These are phyloP conservation scores for Malthinus flaveolus DNA, from an alignment of 2,888 invertebrate species.

Conservation along the genomic window DNA sequence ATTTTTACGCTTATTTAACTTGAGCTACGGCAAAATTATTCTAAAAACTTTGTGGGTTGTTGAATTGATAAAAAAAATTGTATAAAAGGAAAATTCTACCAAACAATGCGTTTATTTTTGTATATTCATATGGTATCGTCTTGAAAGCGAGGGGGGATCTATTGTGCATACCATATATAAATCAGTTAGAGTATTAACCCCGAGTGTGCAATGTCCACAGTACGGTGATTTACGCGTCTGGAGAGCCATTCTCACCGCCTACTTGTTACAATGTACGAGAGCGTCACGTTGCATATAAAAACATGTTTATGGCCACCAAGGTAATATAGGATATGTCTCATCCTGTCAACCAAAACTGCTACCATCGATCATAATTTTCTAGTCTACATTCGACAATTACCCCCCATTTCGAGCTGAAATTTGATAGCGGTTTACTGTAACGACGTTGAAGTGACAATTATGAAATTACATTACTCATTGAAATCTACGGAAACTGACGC, in stretches of 20 bases:
- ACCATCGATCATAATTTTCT: conserved; percentile 53
- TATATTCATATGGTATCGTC: too few relatives aligned
- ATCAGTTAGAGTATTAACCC: conserved; percentile 55
- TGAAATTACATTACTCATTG: conserved; percentile 54
- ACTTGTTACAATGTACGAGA: conserved; percentile 50
- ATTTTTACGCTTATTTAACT: conserved; percentile 28
- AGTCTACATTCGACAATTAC: conserved; percentile 41
- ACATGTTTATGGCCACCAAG: conserved; percentile 50
- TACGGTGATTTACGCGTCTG: conserved; percentile 53
- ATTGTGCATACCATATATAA: conserved; percentile 44
- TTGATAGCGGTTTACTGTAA: conserved; percentile 46
- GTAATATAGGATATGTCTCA: conserved; percentile 50
- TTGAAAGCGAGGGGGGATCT: conserved; percentile 16
- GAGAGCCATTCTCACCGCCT: conserved; percentile 51
- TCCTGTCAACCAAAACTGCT: conserved; percentile 51
- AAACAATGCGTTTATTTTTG: conserved; percentile 11
- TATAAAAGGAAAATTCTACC: not conserved
- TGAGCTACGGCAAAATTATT: conserved; percentile 16
- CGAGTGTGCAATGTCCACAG: conserved; percentile 53
- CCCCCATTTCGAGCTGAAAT: conserved; percentile 40
- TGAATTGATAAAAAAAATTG: too few relatives aligned
- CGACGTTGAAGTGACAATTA: conserved; percentile 53
- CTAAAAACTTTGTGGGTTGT: conserved; percentile 11
- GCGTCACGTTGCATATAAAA: conserved; percentile 52
- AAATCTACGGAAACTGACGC: conserved; percentile 50